Percentiles rank a stretch among this genome's conserved stretches.
phyloP scores from a whole-genome alignment of 1,140 invertebrate species.

The Antheraea mylitta region DNA sequence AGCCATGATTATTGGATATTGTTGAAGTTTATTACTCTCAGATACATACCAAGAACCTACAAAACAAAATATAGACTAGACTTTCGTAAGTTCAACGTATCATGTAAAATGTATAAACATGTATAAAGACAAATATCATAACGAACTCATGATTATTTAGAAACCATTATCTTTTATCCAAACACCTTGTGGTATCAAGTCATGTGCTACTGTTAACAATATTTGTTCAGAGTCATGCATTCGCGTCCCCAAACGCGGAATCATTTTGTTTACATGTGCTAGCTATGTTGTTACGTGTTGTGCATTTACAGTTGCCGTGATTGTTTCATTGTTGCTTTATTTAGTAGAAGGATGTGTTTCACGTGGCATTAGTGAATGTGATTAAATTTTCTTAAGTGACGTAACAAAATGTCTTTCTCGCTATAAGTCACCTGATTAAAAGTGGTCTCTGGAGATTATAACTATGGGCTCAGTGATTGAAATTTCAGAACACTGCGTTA shows the following conservation, averaged over 20 bases:
- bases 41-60: not conserved
- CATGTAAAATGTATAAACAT: not conserved
- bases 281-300: too few species aligned
- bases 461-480: too few species aligned
- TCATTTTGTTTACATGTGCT: conserved; percentile 10
- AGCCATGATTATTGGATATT: too few species aligned
- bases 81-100: not conserved
- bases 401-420: too few species aligned
- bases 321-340: not conserved
- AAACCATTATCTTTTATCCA: conserved; percentile 30
- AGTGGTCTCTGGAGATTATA: too few species aligned
- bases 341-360: not conserved
- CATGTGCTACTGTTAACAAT: conserved; percentile 44
- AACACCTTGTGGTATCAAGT: conserved; percentile 30
- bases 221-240: conserved; percentile 42
- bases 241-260: conserved; percentile 17
- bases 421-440: too few species aligned
- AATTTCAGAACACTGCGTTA: too few species aligned
- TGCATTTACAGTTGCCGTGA: not conserved
- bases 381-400: too few species aligned
- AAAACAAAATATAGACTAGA: not conserved
- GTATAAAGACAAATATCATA: not conserved
- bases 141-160: conserved; percentile 21
- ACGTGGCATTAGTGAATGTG: too few species aligned
- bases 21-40: too few species aligned